Base-by-base conservation (phyloP, 2,113 vertebrate species). In the Pelobates fuscus region DNA sequence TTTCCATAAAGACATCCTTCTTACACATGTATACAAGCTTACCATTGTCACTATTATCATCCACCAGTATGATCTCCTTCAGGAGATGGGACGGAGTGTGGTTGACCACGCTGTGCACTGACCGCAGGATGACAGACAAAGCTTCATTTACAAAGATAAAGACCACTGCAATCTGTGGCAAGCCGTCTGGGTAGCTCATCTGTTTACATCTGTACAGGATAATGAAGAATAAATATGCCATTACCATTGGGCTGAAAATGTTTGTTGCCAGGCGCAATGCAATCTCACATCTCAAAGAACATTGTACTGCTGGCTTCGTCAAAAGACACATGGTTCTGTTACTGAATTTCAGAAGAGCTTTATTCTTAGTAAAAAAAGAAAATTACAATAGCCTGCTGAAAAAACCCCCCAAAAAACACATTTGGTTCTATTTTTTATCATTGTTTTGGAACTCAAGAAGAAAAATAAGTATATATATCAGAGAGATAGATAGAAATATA, bases 121-220 rank as follows among this genome's bases (percentile, higher is more conserved):
- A 98, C 67, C 97, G 96, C 83, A 98, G 89, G 83, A 99, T 98
- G 78, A 98, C 97, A 0, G 97, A 99, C 0, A 98, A 90, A 0
- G 97, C 97, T 84, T 99, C 97, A 0, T 98, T 98, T 67, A 98
- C 96, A 12, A 99, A 99, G 79, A 99, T 98, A 62, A 99, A 99
- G 80, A 98, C 97, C 83, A 98, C 97, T 0, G 96, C 95, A 79
- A 99, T 92, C 91, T 98, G 97, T 3, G 97, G 95, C 63, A 99
- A 92, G 82, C 93, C 92, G 0, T 91, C 90, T 0, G 88, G 55
- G 62, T 97, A 97, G 4, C 77, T 88, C 89, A 96, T 77, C 88
- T 89, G 94, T 67, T 92, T 92, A 86, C 97, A 99, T 88, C 97
- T 99, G 90, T 0, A 18, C 14, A 65, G 44, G 44, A 44, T 18